Conservation (phyloP, 2,797 vertebrate genomes). For the Malurus leucopterus region DNA sequence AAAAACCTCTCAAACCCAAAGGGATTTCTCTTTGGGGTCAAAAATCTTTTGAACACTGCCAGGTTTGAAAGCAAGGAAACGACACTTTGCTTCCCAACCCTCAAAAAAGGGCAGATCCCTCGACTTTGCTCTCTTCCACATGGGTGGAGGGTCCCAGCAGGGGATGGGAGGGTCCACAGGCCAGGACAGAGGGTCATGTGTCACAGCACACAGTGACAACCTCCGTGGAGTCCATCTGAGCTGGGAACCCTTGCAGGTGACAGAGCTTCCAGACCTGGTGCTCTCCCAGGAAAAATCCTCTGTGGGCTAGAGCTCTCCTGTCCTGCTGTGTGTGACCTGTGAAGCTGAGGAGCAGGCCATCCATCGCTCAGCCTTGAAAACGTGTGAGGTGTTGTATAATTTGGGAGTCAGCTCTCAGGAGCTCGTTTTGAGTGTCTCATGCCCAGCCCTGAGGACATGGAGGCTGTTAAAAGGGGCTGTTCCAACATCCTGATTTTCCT, state of each 20-base stretch:
- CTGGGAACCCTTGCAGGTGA: neutral
- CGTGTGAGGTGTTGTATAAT: accelerated
- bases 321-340: accelerated
- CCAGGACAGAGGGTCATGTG: neutral
- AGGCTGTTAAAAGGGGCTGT: neutral
- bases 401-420: neutral
- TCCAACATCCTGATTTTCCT: neutral
- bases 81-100: neutral
- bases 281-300: neutral
- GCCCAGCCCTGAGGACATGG: neutral
- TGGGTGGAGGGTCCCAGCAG: accelerated
- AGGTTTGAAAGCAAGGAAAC: neutral
- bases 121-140: neutral
- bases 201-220: neutral
- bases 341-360: neutral
- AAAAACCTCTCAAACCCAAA: neutral
- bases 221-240: neutral
- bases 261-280: neutral
- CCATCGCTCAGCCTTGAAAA: neutral
- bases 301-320: neutral
- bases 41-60: neutral
- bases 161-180: neutral
- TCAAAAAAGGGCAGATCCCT: neutral
- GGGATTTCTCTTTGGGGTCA: neutral
- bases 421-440: neutral